Base-by-base conservation (phyloP, 2,113 vertebrate genomes). In the Limnothrissa miodon region DNA sequence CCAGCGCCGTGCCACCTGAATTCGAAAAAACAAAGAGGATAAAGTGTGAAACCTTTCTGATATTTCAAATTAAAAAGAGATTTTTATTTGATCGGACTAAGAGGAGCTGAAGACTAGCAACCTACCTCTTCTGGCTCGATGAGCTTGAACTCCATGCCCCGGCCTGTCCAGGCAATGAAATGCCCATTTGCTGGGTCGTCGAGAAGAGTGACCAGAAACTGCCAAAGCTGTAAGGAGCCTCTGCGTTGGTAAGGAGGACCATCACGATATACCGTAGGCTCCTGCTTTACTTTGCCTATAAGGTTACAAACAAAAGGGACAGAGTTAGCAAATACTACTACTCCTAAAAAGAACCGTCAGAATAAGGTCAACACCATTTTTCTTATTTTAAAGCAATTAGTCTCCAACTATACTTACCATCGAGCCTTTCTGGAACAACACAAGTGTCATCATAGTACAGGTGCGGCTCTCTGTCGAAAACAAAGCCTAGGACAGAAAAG, bases 141-240 rank as follows among this genome's bases (percentile, higher is more conserved):
- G 82, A 99, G 95, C 87, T 99, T 99, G 93, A 99, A 99, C 89
- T 99, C 98, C 98, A 99, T 98, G 90, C 98, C 98, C 1, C 98
- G 95, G 39, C 98, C 98, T 0, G 98, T 99, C 98, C 98, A 99
- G 46, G 98, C 97, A 0, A 99, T 99, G 93, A 99, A 99, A 90
- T 98, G 97, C 0, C 96, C 95, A 0, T 99, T 99, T 83, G 97
- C 96, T 0, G 98, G 97, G 89, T 99, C 97, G 0, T 98, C 98
- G 42, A 99, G 94, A 36, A 99, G 93, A 0, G 98, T 98, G 82
- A 99, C 97, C 15, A 99, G 93, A 92, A 99, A 99, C 94, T 99
- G 97, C 97, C 98, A 99, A 81, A 99, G 96, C 94, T 99, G 98
- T 87, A 99, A 95, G 42, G 97, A 99, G 66, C 97, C 97, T 0